Evolutionary conservation across 2,888 invertebrate genomes (phyloP).

Genomic region (Dicranocentrus wangi): DNA sequence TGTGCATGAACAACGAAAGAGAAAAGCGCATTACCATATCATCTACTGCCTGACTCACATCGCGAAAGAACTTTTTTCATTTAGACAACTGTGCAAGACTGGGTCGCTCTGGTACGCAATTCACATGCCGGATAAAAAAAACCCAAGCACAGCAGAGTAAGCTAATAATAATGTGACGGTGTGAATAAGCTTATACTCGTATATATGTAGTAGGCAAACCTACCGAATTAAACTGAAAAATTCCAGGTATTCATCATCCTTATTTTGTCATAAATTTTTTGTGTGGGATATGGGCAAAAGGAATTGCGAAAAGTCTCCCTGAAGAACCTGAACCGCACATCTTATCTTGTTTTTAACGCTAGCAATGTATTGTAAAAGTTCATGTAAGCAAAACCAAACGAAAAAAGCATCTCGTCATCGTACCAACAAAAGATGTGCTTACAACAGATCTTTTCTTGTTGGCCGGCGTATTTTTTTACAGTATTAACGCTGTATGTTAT

Average conservation of each 20-base stretch:
- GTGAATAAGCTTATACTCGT: neutral
- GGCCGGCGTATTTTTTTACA: constrained; percentile 29
- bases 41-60: no score
- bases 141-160: neutral
- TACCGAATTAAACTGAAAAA: neutral
- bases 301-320: neutral
- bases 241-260: constrained; percentile 29
- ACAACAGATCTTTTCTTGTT: constrained; percentile 20
- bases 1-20: no score
- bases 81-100: no score
- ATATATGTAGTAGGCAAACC: neutral
- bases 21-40: no score
- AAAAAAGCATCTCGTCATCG: constrained; percentile 20
- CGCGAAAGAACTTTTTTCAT: no score
- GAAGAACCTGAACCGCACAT: neutral
- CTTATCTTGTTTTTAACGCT: neutral
- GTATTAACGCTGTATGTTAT: constrained; percentile 20
- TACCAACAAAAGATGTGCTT: constrained; percentile 11
- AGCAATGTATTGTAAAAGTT: constrained; percentile 42
- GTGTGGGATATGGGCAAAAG: constrained; percentile 14
- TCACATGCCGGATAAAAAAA: neutral
- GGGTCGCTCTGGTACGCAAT: no score
- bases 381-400: constrained; percentile 40
- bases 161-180: neutral
- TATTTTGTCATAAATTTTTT: neutral